phyloP scores from a whole-genome alignment of 1,140 invertebrate genomes.

The Scaptomyza pallida region DNA sequence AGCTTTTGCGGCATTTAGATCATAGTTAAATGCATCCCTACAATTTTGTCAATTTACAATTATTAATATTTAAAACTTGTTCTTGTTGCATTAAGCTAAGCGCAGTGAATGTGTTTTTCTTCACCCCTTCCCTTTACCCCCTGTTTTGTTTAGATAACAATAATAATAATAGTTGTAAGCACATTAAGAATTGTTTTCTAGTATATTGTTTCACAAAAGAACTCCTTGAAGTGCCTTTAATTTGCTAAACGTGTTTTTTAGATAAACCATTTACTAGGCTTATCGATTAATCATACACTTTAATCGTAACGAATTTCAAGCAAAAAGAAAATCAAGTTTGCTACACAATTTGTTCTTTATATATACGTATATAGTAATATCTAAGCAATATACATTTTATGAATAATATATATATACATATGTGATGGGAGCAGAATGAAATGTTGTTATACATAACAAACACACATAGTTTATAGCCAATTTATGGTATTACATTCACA shows the following conservation, averaged over 20 bases:
- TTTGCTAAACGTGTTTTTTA: constrained; percentile 80
- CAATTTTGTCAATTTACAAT: constrained; percentile 75
- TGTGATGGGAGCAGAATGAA: constrained; percentile 6
- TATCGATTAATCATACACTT: constrained; percentile 38
- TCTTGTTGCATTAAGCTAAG: constrained; percentile 47
- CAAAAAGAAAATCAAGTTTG: constrained; percentile 11
- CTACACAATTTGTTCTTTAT: constrained; percentile 33
- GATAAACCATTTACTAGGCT: constrained; percentile 73
- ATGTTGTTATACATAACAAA: constrained; percentile 39
- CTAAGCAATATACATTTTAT: constrained; percentile 10
- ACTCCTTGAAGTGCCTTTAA: constrained; percentile 78
- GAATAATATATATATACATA: constrained; percentile 11
- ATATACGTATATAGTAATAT: constrained; percentile 1
- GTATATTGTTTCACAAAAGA: constrained; percentile 61
- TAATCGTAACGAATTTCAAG: constrained; percentile 54
- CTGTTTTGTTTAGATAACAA: constrained; percentile 33
- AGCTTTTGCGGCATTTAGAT: constrained; percentile 47
- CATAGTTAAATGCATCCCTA: constrained; percentile 52
- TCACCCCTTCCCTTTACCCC: too few species aligned
- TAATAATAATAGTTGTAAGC: constrained; percentile 33
- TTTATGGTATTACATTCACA: constrained; percentile 31
- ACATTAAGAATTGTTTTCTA: constrained; percentile 50
- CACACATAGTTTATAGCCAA: constrained; percentile 36
- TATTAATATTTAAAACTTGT: constrained; percentile 27
- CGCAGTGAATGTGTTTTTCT: constrained; percentile 19